Percentiles rank a stretch among this genome's conserved stretches.
Evolutionary conservation across 2,113 vertebrate species (phyloP).

Genomic region (Hyperoodon ampullatus): DNA sequence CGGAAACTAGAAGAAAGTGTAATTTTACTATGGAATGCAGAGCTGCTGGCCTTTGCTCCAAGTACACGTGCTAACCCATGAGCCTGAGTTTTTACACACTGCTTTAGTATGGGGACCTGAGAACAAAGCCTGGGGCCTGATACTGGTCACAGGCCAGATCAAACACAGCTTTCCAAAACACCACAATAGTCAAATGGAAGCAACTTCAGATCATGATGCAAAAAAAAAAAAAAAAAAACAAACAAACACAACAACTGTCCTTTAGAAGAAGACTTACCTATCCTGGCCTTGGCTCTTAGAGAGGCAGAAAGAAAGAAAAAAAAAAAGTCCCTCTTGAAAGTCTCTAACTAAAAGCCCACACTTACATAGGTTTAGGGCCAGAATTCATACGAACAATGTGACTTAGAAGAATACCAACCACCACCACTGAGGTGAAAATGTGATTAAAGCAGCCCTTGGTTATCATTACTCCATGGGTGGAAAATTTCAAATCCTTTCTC

Average conservation of each 20-base stretch:
- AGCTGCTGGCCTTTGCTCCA: not conserved
- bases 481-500: not conserved
- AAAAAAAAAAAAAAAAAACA: too few relatives aligned
- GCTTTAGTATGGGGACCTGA: not conserved
- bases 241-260: too few relatives aligned
- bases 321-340: not conserved
- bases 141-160: not conserved
- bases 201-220: not conserved
- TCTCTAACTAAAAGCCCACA: slow-evolving; percentile 8
- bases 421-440: not conserved
- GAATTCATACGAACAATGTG: not conserved
- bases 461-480: not conserved
- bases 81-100: not conserved
- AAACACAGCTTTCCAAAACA: not conserved
- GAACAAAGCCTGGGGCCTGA: not conserved
- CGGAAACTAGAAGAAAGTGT: not conserved
- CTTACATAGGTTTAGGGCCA: not conserved
- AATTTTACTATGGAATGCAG: not conserved
- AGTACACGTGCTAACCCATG: not conserved
- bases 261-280: not conserved
- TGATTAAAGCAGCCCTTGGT: not conserved
- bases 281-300: not conserved
- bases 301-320: not conserved
- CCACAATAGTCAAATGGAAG: not conserved
- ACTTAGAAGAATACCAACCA: not conserved